Base-by-base conservation (phyloP, 2,888 invertebrate species). In the Microctonus brassicae region DNA sequence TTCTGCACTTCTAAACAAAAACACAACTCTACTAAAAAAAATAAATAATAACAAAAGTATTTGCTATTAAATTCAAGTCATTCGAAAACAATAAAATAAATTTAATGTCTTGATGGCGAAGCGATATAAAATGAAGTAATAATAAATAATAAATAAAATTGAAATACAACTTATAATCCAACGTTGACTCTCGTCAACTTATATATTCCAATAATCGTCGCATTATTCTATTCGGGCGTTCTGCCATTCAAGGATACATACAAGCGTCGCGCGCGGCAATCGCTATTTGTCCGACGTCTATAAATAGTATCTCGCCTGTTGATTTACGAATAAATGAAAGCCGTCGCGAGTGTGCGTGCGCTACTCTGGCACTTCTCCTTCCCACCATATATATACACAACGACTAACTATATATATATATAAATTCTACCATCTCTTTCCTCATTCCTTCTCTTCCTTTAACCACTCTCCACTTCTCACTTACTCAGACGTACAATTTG, bases 271-370 rank as follows among this genome's bases (percentile, higher is more conserved):
- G 17, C 47, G 17, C 47, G 78, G 82, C 83, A 84, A 85, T 85
- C 85, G 82, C 81, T 85, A 84, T 84, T 85, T 84, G 83, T 83
- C 83, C 80, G 81, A 75, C 78, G 63, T 80, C 84, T 85, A 85
- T 84, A 85, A 84, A 85, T 85, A 85, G 84, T 71, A 72, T 72
- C 72, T 67, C 34, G 72, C 73, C 81, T 81, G 84, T 84, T 85
- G 85, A 84, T 85, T 85, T 85, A 84, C 83, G 84, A 84, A 85
- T 84, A 85, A 85, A 85, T 83, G 83, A 84, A 85, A 84, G 83
- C 82, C 75, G 62, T 63, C 69, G 69, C 63, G 71, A 61, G 66
- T 66, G 61, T 73, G 66, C 60, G 66, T 71, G 64, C 66, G 6
- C 24, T 26, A 42, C 61, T 55, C 62, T 62, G 58, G 26, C 47